Evolutionary conservation across 2,888 invertebrate species (phyloP).

Genomic region (Heterodera filipjevi): DNA sequence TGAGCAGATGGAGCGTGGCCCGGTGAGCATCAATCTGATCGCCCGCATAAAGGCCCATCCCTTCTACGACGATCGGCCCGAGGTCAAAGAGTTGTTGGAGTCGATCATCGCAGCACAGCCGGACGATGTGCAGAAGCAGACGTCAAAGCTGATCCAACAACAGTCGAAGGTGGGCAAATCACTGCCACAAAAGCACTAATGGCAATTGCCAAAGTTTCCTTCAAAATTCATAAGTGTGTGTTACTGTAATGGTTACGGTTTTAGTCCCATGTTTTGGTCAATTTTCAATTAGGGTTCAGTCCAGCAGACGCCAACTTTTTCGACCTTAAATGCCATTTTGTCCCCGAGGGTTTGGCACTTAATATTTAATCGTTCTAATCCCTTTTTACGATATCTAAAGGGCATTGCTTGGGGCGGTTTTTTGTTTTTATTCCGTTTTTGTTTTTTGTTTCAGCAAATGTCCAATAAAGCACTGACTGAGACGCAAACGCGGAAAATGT

Average conservation of each 20-base stretch:
- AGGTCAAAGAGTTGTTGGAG: conserved; percentile 61
- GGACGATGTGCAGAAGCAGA: conserved; percentile 55
- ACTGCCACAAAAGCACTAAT: too few species aligned
- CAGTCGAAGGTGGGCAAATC: conserved; percentile 39
- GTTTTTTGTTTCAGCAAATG: neutral
- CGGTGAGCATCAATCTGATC: conserved; percentile 61
- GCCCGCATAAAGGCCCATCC: conserved; percentile 62
- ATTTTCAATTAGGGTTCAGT: too few species aligned
- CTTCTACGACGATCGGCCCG: conserved; percentile 59
- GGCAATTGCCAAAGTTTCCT: neutral
- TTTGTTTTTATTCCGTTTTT: too few species aligned
- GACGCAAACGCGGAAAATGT: neutral
- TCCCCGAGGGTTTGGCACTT: too few species aligned
- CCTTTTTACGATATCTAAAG: too few species aligned
- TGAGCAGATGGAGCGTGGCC: conserved; percentile 64
- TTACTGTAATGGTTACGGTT: too few species aligned
- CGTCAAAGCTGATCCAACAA: conserved; percentile 57
- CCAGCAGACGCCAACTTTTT: too few species aligned
- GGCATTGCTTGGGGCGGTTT: too few species aligned
- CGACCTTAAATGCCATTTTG: too few species aligned
- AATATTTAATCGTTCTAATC: too few species aligned
- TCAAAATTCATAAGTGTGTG: too few species aligned
- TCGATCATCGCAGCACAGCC: conserved; percentile 60
- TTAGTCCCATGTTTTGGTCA: too few species aligned
- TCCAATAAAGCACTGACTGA: conserved; percentile 8